A percentile compares a stretch with the other conserved stretches of the same genome.
Evolutionary conservation across 2,797 vertebrate species (phyloP).

Genomic region (Cryptoblepharus egeriae): DNA sequence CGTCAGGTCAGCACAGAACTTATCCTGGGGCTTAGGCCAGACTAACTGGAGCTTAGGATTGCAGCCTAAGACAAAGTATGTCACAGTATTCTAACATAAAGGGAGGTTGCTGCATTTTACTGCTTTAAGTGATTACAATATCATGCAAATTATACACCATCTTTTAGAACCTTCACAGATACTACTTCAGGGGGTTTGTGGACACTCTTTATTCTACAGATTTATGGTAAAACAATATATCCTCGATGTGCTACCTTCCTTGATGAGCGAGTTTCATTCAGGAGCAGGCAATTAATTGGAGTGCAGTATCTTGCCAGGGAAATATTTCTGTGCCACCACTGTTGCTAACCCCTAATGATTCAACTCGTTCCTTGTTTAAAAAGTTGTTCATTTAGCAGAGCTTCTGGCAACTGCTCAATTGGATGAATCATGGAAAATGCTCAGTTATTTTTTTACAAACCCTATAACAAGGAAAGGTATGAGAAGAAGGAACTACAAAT

Average conservation of each 20-base stretch:
- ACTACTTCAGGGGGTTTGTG: fast-evolving
- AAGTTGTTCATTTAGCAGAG: neutral
- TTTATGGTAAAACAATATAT: constrained; percentile 3
- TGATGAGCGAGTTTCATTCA: constrained; percentile 9
- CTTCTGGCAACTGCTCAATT: fast-evolving
- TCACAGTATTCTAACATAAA: neutral
- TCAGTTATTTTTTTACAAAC: neutral
- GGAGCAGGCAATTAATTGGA: neutral
- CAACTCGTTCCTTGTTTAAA: neutral
- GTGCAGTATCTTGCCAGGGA: neutral
- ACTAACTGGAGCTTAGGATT: too few relatives aligned
- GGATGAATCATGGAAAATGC: fast-evolving
- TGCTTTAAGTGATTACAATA: constrained; percentile 7
- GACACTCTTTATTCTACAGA: constrained; percentile 25
- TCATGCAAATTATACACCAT: neutral
- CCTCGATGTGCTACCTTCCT: neutral
- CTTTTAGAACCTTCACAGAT: neutral
- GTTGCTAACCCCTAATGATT: neutral
- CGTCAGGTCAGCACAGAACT: too few relatives aligned
- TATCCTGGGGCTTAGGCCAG: too few relatives aligned
- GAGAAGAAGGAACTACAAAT: constrained; percentile 6
- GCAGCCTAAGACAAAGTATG: neutral
- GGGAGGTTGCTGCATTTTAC: neutral
- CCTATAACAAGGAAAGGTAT: neutral
- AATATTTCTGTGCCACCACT: neutral